Conservation (phyloP, 1,140 invertebrate genomes). For the Hycleus phaleratus region DNA sequence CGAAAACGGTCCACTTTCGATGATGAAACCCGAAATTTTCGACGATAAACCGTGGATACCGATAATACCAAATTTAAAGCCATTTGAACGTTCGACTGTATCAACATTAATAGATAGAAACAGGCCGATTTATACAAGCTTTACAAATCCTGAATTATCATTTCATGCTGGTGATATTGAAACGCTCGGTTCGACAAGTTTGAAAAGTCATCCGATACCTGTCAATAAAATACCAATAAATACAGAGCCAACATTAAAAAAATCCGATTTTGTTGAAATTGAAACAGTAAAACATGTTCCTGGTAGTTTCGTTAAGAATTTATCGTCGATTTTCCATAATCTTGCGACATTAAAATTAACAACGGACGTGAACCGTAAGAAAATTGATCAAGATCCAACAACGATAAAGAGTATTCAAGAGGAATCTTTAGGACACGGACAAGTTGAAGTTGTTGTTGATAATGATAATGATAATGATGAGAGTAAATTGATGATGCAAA, state of each 20-base stretch:
- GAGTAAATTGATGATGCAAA: conserved; percentile 34
- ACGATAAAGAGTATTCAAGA: conserved; percentile 20
- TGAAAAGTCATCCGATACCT: conserved; percentile 55
- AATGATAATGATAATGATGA: conserved; percentile 25
- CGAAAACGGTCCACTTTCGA: conserved; percentile 5
- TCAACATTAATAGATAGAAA: conserved; percentile 24
- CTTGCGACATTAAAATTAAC: conserved; percentile 30
- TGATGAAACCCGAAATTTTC: conserved; percentile 23
- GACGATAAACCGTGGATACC: conserved; percentile 51
- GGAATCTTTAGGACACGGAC: conserved; percentile 31
- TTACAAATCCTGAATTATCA: conserved; percentile 53
- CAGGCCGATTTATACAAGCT: conserved; percentile 55
- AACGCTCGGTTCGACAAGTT: conserved; percentile 46
- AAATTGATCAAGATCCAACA: background rate
- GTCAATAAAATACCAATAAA: conserved; percentile 55
- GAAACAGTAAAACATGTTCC: conserved; percentile 32
- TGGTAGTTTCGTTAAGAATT: conserved; percentile 22
- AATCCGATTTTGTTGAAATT: conserved; percentile 24
- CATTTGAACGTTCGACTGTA: background rate
- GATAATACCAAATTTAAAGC: conserved; percentile 37
- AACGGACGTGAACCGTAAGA: no score
- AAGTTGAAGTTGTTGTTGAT: conserved; percentile 34
- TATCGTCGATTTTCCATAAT: conserved; percentile 29
- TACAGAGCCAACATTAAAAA: conserved; percentile 35
- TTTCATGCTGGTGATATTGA: conserved; percentile 45